Percentiles rank a stretch among this genome's conserved stretches.
These are phyloP conservation scores for Embiotoca jacksoni DNA, from an alignment of 2,113 vertebrate species.

Conservation along the genomic window DNA sequence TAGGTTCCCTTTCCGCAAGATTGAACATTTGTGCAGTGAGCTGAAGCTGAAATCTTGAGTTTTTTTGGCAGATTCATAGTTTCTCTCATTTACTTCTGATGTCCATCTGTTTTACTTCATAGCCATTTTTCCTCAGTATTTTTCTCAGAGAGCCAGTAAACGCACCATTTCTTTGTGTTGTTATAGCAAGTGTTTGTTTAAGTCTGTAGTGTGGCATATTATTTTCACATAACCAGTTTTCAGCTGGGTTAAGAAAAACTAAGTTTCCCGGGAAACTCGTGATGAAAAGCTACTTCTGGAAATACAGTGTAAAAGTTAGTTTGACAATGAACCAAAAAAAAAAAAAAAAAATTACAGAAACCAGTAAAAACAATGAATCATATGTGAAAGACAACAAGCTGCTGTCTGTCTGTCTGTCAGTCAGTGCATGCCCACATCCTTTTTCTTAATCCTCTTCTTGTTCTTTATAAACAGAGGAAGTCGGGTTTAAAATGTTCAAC, in stretches of 20 bases:
- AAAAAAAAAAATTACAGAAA: no score
- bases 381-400: no score
- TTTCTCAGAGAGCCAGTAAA: background rate
- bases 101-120: slow-evolving; percentile 34
- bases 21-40: background rate
- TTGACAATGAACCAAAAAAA: background rate
- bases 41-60: background rate
- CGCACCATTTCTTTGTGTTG: background rate
- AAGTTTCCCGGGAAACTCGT: background rate
- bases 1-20: slow-evolving; percentile 2
- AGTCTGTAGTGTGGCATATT: background rate
- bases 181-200: background rate
- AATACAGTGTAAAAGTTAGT: background rate
- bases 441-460: no score
- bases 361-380: background rate
- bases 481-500: background rate
- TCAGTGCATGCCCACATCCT: no score
- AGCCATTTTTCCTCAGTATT: background rate
- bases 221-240: background rate
- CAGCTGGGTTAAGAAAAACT: background rate
- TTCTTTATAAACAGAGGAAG: background rate
- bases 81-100: background rate
- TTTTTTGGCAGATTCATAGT: background rate
- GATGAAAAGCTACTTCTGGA: background rate
- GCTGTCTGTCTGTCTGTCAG: no score